A percentile compares a stretch with the other conserved stretches of the same genome.
Conservation (phyloP, 1,140 invertebrate species). For the Dinothrombium tinctorium region DNA sequence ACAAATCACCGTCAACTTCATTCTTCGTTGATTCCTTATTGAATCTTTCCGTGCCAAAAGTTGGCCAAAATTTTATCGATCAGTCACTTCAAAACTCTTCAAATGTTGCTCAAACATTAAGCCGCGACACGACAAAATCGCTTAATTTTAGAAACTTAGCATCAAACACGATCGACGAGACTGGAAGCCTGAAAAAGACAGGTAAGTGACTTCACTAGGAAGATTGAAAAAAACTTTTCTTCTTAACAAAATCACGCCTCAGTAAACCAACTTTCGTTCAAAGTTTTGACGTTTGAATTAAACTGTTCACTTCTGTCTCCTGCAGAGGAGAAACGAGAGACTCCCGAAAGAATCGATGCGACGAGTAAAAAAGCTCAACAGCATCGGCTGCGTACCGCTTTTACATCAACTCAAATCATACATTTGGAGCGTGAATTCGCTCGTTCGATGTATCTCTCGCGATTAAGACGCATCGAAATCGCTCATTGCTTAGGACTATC, state of each 20-base stretch:
- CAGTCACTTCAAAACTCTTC: too few species aligned
- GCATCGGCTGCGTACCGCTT: conserved; percentile 32
- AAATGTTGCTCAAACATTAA: too few species aligned
- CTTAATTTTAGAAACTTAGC: background rate
- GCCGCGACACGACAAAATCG: background rate
- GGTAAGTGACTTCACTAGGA: background rate
- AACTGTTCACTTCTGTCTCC: background rate
- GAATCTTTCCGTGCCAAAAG: too few species aligned
- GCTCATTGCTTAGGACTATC: conserved; percentile 39
- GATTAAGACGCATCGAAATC: conserved; percentile 32
- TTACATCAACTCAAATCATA: conserved; percentile 31
- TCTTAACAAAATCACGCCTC: background rate
- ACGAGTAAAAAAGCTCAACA: too few species aligned
- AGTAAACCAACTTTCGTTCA: background rate
- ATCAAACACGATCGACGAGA: background rate
- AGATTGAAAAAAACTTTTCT: background rate
- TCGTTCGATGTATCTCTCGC: conserved; percentile 31
- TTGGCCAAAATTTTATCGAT: too few species aligned
- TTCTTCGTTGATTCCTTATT: conserved; percentile 2
- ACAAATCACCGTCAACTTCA: background rate
- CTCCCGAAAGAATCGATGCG: too few species aligned
- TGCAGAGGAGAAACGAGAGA: background rate
- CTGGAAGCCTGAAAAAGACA: background rate
- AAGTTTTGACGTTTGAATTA: background rate
- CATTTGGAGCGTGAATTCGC: conserved; percentile 32